Conservation (phyloP, 2,888 invertebrate genomes). For the Plusia festucae region DNA sequence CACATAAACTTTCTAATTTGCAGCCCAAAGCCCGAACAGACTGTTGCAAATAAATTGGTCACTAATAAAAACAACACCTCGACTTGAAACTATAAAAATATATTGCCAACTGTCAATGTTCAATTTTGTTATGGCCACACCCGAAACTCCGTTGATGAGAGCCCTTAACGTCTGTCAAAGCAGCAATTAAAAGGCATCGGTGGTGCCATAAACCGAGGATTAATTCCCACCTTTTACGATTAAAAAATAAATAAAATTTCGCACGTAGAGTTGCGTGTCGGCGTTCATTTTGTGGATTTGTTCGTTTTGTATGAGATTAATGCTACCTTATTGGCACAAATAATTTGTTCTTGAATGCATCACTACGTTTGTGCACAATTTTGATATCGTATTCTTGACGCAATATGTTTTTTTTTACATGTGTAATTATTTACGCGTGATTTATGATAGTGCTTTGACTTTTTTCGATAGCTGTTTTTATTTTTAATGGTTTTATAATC, state of each 20-base stretch:
- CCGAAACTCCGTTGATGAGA: conserved; percentile 78
- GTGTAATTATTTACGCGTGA: conserved; percentile 71
- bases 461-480: conserved; percentile 62
- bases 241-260: conserved; percentile 69
- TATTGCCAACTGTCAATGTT: conserved; percentile 81
- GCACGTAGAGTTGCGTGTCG: conserved; percentile 71
- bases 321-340: conserved; percentile 71
- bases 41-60: conserved; percentile 79
- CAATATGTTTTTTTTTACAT: conserved; percentile 68
- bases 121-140: conserved; percentile 83
- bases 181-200: conserved; percentile 85
- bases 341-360: conserved; percentile 67
- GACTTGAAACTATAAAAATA: conserved; percentile 81
- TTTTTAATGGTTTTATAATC: conserved; percentile 74
- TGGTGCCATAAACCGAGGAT: conserved; percentile 83
- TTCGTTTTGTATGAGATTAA: conserved; percentile 67
- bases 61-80: conserved; percentile 85
- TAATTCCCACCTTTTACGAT: conserved; percentile 76
- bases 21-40: conserved; percentile 67
- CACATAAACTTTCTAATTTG: conserved; percentile 88
- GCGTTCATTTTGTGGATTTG: conserved; percentile 67
- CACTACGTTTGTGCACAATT: conserved; percentile 60
- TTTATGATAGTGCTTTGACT: conserved; percentile 68
- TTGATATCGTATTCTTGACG: conserved; percentile 61
- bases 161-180: conserved; percentile 86